Evolutionary conservation across 2,113 vertebrate species (phyloP).

Genomic region (Carlito syrichta): DNA sequence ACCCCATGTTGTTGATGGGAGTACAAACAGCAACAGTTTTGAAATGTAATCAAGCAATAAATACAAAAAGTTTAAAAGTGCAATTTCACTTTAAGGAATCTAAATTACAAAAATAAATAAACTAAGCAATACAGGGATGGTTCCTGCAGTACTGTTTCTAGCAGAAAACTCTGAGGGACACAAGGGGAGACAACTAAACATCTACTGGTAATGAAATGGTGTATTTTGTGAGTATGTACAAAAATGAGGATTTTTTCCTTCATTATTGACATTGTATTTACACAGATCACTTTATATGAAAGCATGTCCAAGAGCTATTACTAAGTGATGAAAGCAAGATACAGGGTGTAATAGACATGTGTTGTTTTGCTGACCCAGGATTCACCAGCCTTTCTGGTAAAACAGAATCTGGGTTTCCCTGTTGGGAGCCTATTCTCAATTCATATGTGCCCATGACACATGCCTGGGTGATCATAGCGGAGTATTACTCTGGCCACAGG

Average conservation of each 20-base stretch:
- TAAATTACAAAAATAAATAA: background rate
- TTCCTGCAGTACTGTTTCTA: background rate
- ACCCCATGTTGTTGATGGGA: background rate
- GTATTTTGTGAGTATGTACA: background rate
- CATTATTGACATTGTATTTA: background rate
- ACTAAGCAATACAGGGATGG: background rate
- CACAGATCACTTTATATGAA: background rate
- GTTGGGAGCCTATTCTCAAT: background rate
- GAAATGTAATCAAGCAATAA: background rate
- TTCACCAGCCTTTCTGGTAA: background rate
- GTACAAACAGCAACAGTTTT: background rate
- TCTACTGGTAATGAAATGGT: background rate
- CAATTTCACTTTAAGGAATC: background rate
- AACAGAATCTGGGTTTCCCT: background rate
- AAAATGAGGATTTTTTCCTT: background rate
- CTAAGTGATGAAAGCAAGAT: background rate
- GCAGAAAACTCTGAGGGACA: background rate
- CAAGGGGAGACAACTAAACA: background rate
- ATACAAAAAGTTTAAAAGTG: background rate
- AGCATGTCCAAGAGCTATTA: background rate
- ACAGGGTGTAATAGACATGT: background rate
- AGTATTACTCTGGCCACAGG: background rate
- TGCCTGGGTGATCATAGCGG: background rate
- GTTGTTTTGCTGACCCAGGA: background rate
- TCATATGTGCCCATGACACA: background rate